Conservation (phyloP, 2,888 invertebrate genomes). For the Ophion obscuratus region DNA sequence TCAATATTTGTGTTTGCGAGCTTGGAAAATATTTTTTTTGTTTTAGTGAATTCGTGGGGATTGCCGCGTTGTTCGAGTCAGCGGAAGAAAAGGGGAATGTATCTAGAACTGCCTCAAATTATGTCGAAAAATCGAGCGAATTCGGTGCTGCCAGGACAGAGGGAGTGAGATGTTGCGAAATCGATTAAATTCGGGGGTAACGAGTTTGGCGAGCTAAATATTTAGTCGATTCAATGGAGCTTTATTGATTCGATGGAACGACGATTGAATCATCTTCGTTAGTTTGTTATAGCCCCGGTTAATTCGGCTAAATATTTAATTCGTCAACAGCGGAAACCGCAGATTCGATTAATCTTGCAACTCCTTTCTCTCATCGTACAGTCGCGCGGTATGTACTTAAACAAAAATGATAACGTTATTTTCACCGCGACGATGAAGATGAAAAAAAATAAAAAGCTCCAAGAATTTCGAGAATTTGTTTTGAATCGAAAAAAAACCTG, state of each 20-base stretch:
- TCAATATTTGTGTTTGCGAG: too few relatives aligned
- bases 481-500: too few relatives aligned
- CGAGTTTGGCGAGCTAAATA: slow-evolving; percentile 3
- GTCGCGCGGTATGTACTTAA: background rate
- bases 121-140: background rate
- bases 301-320: slow-evolving; percentile 1
- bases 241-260: slow-evolving; percentile 2
- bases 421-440: background rate
- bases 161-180: background rate
- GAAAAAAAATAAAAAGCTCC: background rate
- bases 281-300: background rate
- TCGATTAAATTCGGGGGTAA: background rate
- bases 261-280: slow-evolving; percentile 17
- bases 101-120: background rate
- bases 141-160: background rate
- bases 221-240: slow-evolving; percentile 11
- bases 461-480: too few relatives aligned
- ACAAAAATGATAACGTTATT: background rate
- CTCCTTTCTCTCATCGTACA: background rate
- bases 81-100: too few relatives aligned
- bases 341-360: background rate
- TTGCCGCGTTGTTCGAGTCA: too few relatives aligned
- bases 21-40: too few relatives aligned
- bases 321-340: background rate
- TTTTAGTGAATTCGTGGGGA: too few relatives aligned